phyloP scores from a whole-genome alignment of 2,888 invertebrate species.

The Cremastobaeus sp. region DNA sequence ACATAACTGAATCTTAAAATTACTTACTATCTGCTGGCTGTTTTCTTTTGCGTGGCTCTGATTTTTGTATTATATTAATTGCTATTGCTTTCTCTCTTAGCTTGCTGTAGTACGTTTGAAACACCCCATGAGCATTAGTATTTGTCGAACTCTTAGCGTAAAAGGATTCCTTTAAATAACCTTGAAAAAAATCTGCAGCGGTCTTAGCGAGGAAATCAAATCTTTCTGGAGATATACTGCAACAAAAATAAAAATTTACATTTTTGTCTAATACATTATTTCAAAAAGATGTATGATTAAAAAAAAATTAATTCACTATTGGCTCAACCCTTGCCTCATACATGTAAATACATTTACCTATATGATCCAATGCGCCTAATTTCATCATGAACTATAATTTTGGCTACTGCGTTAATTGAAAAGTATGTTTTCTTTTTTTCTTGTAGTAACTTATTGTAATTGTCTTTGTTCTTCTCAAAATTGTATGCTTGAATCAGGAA shows the following conservation, averaged over 20 bases:
- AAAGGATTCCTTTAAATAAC: slow-evolving; percentile 30
- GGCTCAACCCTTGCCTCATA: no score
- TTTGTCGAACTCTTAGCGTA: slow-evolving; percentile 1
- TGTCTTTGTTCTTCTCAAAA: slow-evolving; percentile 19
- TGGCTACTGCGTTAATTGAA: neutral
- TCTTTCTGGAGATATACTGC: slow-evolving; percentile 21
- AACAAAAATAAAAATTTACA: slow-evolving; percentile 2
- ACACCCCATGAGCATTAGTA: slow-evolving; percentile 30
- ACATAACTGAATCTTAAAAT: no score
- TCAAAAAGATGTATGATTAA: neutral
- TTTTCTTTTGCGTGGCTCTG: slow-evolving; percentile 12
- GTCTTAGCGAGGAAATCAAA: slow-evolving; percentile 15
- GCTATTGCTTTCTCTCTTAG: slow-evolving; percentile 37
- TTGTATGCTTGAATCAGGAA: slow-evolving; percentile 19
- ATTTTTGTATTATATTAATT: slow-evolving; percentile 20
- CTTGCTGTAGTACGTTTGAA: slow-evolving; percentile 21
- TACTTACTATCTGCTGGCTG: neutral
- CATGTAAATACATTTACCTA: neutral
- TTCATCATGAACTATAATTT: slow-evolving; percentile 19
- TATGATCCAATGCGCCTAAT: slow-evolving; percentile 15
- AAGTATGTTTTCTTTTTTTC: slow-evolving; percentile 38
- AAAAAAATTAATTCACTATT: neutral
- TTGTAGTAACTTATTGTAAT: slow-evolving; percentile 17
- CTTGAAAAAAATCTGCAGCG: slow-evolving; percentile 30
- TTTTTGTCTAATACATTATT: neutral